phyloP scores from a whole-genome alignment of 2,113 vertebrate species.

The Acrocephalus kingi region DNA sequence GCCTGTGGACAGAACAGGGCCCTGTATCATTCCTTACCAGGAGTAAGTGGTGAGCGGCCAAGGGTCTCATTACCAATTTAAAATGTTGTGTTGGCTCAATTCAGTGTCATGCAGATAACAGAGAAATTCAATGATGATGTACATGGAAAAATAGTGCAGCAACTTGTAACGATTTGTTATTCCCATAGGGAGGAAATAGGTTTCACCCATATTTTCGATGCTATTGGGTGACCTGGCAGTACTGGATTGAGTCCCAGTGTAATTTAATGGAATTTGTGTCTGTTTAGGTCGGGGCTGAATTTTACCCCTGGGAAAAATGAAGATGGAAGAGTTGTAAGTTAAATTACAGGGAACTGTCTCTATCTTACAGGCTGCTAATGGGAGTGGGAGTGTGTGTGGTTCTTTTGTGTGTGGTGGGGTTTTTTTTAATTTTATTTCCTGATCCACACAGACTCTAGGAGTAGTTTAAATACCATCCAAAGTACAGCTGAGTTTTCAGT shows the following conservation, averaged over 20 bases:
- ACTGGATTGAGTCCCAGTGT: background rate
- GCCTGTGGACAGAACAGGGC: background rate
- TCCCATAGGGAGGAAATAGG: background rate
- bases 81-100: background rate
- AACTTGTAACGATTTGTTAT: background rate
- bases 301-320: background rate
- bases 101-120: background rate
- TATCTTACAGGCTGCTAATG: background rate
- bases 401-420: background rate
- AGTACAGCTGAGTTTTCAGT: background rate
- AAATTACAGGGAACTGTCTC: background rate
- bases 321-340: background rate
- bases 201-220: constrained; percentile 20
- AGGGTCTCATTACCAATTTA: constrained; percentile 12
- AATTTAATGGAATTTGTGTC: constrained; percentile 27
- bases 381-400: background rate
- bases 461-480: background rate
- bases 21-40: background rate
- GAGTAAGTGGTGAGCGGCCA: background rate
- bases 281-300: constrained; percentile 33
- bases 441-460: background rate
- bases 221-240: background rate
- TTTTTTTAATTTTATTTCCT: background rate
- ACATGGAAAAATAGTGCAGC: background rate
- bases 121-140: constrained; percentile 6